Evolutionary conservation across 2,113 vertebrate species (phyloP).

Genomic region (Platanista minor): DNA sequence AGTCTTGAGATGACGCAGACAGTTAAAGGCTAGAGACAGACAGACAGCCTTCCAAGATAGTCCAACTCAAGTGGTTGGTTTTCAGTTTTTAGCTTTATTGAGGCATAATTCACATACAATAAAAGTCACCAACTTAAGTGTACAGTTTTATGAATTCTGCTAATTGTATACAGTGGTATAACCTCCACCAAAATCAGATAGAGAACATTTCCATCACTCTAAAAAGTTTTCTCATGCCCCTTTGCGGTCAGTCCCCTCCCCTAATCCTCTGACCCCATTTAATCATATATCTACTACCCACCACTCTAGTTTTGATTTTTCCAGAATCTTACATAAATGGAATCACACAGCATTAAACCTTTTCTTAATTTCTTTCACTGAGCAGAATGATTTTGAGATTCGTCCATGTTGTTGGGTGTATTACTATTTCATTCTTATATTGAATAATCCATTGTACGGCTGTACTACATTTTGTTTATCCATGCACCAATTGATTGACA

Average conservation of each 20-base stretch:
- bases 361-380: slow-evolving; percentile 23
- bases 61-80: background rate
- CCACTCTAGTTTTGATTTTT: background rate
- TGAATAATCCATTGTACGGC: background rate
- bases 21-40: background rate
- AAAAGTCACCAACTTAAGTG: background rate
- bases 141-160: slow-evolving; percentile 7
- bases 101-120: slow-evolving; percentile 3
- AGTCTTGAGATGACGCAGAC: background rate
- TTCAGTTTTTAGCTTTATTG: slow-evolving; percentile 36
- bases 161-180: background rate
- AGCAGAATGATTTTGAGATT: background rate
- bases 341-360: background rate
- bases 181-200: slow-evolving; percentile 6
- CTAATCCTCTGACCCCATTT: background rate
- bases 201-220: background rate
- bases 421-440: background rate
- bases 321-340: background rate
- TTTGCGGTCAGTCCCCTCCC: background rate
- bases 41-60: background rate
- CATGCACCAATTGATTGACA: background rate
- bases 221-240: background rate
- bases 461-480: background rate
- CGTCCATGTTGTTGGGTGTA: background rate
- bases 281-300: background rate